Evolutionary conservation across 2,113 vertebrate species (phyloP).

Genomic region (Serilophus lunatus): DNA sequence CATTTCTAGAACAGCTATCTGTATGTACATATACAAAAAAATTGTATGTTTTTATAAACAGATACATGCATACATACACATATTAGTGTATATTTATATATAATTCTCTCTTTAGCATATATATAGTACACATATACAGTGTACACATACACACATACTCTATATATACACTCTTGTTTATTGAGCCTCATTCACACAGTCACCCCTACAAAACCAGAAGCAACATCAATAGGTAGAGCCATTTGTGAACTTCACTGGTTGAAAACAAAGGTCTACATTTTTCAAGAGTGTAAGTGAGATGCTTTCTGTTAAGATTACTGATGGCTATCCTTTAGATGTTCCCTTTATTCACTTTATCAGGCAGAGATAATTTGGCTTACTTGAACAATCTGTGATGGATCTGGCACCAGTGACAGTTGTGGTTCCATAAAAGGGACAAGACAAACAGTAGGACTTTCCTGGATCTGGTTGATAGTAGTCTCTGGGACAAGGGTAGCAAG

Average conservation of each 20-base stretch:
- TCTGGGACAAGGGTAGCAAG: conserved; percentile 91
- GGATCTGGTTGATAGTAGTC: conserved; percentile 95
- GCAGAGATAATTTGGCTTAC: conserved; percentile 71
- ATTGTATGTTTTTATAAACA: neutral
- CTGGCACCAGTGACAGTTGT: conserved; percentile 85
- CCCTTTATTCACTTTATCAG: neutral
- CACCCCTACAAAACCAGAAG: neutral
- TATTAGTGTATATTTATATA: neutral
- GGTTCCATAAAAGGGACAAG: conserved; percentile 96
- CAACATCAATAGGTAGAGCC: neutral
- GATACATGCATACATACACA: neutral
- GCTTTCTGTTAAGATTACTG: neutral
- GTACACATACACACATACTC: neutral
- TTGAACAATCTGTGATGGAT: conserved; percentile 93
- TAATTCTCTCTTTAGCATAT: neutral
- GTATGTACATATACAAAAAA: neutral
- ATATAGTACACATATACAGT: neutral
- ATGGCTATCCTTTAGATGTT: neutral
- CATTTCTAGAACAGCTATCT: neutral
- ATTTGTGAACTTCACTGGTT: neutral
- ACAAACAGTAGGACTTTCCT: conserved; percentile 93
- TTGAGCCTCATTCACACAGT: neutral
- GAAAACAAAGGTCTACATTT: neutral
- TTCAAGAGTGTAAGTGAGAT: neutral
- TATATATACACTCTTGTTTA: neutral